Evolutionary conservation across 2,888 invertebrate genomes (phyloP).

Genomic region (Thera britannica): DNA sequence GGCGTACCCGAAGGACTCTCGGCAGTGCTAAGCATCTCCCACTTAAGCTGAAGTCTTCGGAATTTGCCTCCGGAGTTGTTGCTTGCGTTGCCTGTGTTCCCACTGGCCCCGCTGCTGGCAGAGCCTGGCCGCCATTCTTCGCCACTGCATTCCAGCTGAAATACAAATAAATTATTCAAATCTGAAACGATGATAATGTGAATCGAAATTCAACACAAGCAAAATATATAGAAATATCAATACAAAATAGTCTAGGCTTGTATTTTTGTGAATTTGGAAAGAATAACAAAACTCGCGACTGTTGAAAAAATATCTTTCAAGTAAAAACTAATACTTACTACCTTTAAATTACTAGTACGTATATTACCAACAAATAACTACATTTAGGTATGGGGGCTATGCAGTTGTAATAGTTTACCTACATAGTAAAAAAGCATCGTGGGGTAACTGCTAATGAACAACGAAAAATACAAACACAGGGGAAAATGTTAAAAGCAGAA

Average conservation of each 20-base stretch:
- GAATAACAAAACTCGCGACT: background rate
- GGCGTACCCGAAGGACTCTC: constrained; percentile 72
- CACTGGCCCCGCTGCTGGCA: constrained; percentile 74
- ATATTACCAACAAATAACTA: background rate
- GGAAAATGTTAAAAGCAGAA: constrained; percentile 53
- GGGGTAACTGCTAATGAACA: constrained; percentile 33
- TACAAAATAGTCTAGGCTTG: no score
- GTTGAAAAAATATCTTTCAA: background rate
- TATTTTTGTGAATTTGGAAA: background rate
- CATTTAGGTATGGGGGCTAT: background rate
- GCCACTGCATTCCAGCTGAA: constrained; percentile 76
- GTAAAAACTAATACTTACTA: background rate
- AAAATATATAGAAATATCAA: background rate
- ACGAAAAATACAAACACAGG: constrained; percentile 39
- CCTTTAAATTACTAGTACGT: no score
- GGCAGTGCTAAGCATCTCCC: constrained; percentile 89
- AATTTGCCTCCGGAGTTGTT: constrained; percentile 88
- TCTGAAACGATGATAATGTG: background rate
- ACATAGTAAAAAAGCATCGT: background rate
- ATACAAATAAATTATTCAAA: constrained; percentile 3
- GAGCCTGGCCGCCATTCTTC: constrained; percentile 79
- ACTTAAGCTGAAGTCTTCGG: constrained; percentile 90
- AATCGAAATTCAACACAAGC: background rate
- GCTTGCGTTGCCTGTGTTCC: constrained; percentile 80
- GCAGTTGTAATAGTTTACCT: background rate